Evolutionary conservation across 2,888 invertebrate species (phyloP).

Genomic region (Synergus laeviventris): DNA sequence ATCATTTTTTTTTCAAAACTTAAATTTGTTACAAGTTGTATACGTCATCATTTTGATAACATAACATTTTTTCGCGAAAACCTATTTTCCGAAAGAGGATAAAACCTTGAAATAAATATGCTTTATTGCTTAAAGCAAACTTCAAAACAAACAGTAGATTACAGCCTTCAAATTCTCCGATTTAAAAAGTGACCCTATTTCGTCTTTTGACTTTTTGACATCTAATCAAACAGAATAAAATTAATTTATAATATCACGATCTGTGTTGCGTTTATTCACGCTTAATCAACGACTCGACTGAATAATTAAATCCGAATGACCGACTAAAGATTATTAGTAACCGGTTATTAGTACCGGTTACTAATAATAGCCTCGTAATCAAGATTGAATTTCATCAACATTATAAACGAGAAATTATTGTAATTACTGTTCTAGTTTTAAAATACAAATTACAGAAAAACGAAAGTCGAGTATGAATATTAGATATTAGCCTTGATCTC

Average conservation of each 20-base stretch:
- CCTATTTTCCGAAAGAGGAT: too few species aligned
- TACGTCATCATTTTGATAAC: too few species aligned
- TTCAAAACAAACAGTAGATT: too few species aligned
- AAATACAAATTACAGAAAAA: constrained; percentile 23
- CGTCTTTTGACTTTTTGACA: not conserved
- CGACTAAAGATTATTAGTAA: constrained; percentile 20
- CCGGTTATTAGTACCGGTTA: constrained; percentile 25
- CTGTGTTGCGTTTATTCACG: not conserved
- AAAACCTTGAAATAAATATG: too few species aligned
- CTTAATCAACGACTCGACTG: not conserved
- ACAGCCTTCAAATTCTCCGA: too few species aligned
- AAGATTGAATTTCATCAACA: constrained; percentile 32
- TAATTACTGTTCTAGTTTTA: constrained; percentile 5
- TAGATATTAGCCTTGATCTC: not conserved
- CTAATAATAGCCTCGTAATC: constrained; percentile 28
- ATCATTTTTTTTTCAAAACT: not conserved
- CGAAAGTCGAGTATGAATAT: constrained; percentile 6
- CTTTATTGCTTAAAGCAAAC: too few species aligned
- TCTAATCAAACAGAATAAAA: not conserved
- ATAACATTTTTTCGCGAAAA: too few species aligned
- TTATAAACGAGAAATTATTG: not conserved
- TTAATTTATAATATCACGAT: not conserved
- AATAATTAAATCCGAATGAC: constrained; percentile 15
- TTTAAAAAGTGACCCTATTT: not conserved
- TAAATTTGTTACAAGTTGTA: too few species aligned